Conservation (phyloP, 2,888 invertebrate species). For the Neoscelio sp. region DNA sequence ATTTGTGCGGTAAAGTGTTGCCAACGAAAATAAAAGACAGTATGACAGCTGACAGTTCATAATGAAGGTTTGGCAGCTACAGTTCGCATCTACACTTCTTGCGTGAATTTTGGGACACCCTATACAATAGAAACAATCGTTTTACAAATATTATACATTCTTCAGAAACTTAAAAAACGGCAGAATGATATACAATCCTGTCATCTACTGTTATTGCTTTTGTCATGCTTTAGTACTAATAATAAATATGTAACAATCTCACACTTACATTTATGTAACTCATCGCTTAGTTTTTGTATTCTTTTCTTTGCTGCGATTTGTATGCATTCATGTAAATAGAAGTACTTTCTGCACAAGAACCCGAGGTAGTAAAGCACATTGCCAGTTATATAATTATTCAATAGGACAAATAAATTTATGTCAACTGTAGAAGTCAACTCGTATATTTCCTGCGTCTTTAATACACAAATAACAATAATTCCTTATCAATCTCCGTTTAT, state of each 20-base stretch:
- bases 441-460: constrained; percentile 27
- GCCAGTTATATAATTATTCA: constrained; percentile 46
- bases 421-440: background rate
- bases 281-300: constrained; percentile 27
- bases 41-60: too few relatives aligned
- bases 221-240: constrained; percentile 2
- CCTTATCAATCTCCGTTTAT: constrained; percentile 20
- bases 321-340: constrained; percentile 19
- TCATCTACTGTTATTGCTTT: constrained; percentile 19
- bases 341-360: constrained; percentile 40
- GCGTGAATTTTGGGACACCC: too few relatives aligned
- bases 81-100: too few relatives aligned
- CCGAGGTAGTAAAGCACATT: constrained; percentile 27
- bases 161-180: too few relatives aligned
- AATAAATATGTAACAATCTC: constrained; percentile 34
- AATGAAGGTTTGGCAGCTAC: too few relatives aligned
- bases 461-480: constrained; percentile 43
- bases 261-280: constrained; percentile 45
- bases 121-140: too few relatives aligned
- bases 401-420: constrained; percentile 41
- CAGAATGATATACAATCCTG: background rate
- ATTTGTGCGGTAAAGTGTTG: too few relatives aligned
- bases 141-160: too few relatives aligned
- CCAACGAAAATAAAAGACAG: too few relatives aligned
- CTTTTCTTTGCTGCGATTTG: constrained; percentile 28